These are phyloP conservation scores for Aptenodytes forsteri DNA, from an alignment of 2,113 vertebrate species.

Conservation along the genomic window DNA sequence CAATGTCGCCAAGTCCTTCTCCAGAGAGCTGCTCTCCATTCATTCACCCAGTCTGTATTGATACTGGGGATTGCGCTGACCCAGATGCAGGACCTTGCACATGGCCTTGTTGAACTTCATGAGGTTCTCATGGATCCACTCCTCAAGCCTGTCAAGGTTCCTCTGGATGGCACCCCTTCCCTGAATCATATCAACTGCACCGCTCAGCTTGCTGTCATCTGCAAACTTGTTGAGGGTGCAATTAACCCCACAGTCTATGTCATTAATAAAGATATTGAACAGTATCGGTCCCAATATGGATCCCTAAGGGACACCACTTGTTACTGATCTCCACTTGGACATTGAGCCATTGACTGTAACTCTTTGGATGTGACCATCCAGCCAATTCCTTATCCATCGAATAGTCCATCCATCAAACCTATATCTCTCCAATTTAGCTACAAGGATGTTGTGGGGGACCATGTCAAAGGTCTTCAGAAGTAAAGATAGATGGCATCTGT, in stretches of 20 bases:
- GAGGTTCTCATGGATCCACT: not conserved
- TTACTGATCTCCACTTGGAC: not conserved
- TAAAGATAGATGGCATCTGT: not conserved
- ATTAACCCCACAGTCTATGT: not conserved
- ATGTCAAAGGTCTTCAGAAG: not conserved
- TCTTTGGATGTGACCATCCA: not conserved
- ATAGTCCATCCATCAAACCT: not conserved
- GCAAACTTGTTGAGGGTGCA: not conserved
- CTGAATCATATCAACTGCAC: not conserved
- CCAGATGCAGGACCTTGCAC: not conserved
- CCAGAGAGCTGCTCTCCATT: not conserved
- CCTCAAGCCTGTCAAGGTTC: not conserved
- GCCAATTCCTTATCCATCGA: not conserved
- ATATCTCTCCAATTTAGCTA: not conserved
- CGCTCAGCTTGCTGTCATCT: not conserved
- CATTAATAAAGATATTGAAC: not conserved
- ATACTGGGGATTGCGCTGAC: not conserved
- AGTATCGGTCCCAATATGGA: fast-evolving
- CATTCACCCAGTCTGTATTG: not conserved
- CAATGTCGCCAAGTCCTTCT: not conserved
- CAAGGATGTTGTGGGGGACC: not conserved
- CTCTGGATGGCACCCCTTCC: not conserved
- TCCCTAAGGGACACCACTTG: not conserved
- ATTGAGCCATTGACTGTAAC: not conserved
- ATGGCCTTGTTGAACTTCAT: not conserved